phyloP scores from a whole-genome alignment of 2,888 invertebrate species.

The Arctia plantaginis region DNA sequence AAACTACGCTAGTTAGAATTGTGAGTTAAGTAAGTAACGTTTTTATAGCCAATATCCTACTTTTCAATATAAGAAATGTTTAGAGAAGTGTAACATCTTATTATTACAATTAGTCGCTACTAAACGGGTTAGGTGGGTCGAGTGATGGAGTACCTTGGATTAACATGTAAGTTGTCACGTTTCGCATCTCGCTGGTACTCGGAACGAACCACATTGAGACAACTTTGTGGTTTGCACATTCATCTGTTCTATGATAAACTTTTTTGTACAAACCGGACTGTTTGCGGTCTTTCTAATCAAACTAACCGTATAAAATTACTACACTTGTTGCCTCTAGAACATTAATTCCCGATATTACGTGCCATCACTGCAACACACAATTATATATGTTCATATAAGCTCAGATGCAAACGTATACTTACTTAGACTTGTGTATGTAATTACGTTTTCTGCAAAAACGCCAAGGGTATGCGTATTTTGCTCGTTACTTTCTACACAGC shows the following conservation, averaged over 20 bases:
- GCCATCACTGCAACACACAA: conserved; percentile 62
- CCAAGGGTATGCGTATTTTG: conserved; percentile 43
- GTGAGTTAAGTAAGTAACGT: conserved; percentile 32
- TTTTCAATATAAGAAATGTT: conserved; percentile 20
- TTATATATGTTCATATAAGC: conserved; percentile 60
- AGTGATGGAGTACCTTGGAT: neutral
- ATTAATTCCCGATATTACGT: conserved; percentile 52
- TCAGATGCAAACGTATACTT: conserved; percentile 55
- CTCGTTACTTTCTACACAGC: conserved; percentile 53
- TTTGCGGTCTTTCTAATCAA: conserved; percentile 71
- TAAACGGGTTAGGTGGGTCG: neutral
- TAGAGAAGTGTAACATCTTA: conserved; percentile 24
- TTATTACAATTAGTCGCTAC: conserved; percentile 9
- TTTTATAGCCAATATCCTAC: conserved; percentile 29
- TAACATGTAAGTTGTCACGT: conserved; percentile 34
- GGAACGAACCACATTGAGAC: conserved; percentile 36
- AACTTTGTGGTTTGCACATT: conserved; percentile 57
- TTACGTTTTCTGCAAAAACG: conserved; percentile 53
- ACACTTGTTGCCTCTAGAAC: conserved; percentile 55
- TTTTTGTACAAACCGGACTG: conserved; percentile 63
- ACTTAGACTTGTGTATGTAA: conserved; percentile 54
- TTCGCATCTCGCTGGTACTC: conserved; percentile 25
- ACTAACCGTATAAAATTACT: conserved; percentile 72
- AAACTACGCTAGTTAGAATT: conserved; percentile 53
- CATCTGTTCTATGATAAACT: conserved; percentile 66